Base-by-base conservation (phyloP, 2,888 invertebrate species). In the Seira sanloemensis region DNA sequence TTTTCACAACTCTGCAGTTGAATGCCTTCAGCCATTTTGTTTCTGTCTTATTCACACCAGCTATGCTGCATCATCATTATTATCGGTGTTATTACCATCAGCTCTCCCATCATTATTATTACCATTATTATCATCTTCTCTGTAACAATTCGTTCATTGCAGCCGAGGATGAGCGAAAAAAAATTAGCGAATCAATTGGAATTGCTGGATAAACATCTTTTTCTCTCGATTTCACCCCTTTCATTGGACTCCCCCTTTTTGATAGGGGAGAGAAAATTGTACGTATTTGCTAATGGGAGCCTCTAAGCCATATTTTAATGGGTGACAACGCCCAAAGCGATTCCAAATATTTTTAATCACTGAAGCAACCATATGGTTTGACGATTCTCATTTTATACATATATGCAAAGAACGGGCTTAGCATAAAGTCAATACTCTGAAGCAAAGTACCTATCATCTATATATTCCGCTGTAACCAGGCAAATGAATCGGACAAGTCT, bases 191-290 rank as follows among this genome's bases (percentile, higher is more conserved):
- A 67, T 50, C 50, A 50, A 50, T 1, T 50, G 23, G 76, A 84
- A 84, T 78, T 84, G 84, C 84, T 84, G 84, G 84, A 84, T 78
- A 84, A 84, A 69, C 66, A 69, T 62, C 74, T 84, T 83, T 78
- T 50, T 50, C n/a, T 50, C 16, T 62, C 37, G 69, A 62, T 50
- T 50, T 50, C 2, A n/a, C 50, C 50, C n/a, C 24, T 2, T 9
- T 21, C n/a, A 37, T 19, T 24, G 21, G 75, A 75, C 78, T 74
- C 75, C 78, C 78, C 84, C 18, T 62, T 2, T 16, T n/a, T 50
- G n/a, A 12, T 50, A 50, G 16, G n/a, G 12, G 5, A 16, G 12
- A 50, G 16, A 50, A 2, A 50, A 37, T 58, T 65, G 25, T 19
- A 54, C 78, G 68, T 83, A 74, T 78, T 78, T 84, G 84, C 78